phyloP scores from a whole-genome alignment of 2,797 vertebrate genomes.

The Geotrypetes seraphini region DNA sequence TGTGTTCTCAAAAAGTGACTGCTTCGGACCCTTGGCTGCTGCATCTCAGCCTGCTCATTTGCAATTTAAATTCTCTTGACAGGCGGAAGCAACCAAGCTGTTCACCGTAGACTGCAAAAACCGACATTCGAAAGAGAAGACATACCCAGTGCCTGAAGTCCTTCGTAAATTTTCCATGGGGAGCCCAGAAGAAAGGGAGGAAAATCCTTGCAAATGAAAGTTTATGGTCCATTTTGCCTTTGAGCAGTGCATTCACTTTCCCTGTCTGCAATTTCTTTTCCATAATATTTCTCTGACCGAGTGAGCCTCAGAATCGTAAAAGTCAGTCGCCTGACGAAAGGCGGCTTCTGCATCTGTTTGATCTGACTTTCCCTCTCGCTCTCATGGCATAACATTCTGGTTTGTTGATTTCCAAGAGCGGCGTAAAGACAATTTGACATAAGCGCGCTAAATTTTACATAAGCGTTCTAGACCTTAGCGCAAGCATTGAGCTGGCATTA shows the following conservation, averaged over 20 bases:
- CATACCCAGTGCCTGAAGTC: constrained; percentile 49
- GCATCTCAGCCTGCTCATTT: constrained; percentile 49
- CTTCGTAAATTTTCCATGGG: constrained; percentile 47
- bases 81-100: constrained; percentile 64
- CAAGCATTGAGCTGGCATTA: too few relatives aligned
- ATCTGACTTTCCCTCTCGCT: too few relatives aligned
- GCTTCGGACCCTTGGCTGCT: constrained; percentile 41
- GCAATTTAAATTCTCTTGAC: constrained; percentile 68
- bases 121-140: constrained; percentile 57
- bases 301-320: too few relatives aligned
- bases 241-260: rapidly evolving
- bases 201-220: neutral
- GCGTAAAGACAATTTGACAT: too few relatives aligned
- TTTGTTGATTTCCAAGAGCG: too few relatives aligned
- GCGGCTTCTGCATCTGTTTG: too few relatives aligned
- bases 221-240: neutral
- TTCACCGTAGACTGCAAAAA: constrained; percentile 61
- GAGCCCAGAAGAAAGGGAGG: constrained; percentile 21
- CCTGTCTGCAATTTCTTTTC: too few relatives aligned
- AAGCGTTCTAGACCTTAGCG: too few relatives aligned
- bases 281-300: too few relatives aligned
- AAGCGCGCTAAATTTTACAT: too few relatives aligned
- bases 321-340: too few relatives aligned
- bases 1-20: constrained; percentile 41
- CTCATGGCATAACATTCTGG: too few relatives aligned